A percentile compares a stretch with the other conserved stretches of the same genome.
phyloP scores from a whole-genome alignment of 2,797 vertebrate genomes.

The Poecilia velifera region DNA sequence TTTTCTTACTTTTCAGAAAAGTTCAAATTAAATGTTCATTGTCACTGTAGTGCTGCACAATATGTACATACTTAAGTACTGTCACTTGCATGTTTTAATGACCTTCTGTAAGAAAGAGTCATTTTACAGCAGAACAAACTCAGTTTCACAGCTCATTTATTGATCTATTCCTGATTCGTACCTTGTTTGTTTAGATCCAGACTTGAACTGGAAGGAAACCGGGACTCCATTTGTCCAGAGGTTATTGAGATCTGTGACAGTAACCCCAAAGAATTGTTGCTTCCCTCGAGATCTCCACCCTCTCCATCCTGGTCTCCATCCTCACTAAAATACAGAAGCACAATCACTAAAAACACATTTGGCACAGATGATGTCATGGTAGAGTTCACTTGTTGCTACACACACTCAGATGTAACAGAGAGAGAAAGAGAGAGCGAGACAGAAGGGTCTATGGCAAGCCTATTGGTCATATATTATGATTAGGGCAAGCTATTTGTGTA shows the following conservation, averaged over 20 bases:
- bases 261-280: slow-evolving; percentile 72
- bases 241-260: slow-evolving; percentile 75
- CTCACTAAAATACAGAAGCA: slow-evolving; percentile 80
- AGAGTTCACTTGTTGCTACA: neutral
- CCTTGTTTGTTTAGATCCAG: slow-evolving; percentile 82
- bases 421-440: too few relatives aligned
- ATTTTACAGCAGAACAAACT: neutral
- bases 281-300: slow-evolving; percentile 81
- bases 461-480: too few relatives aligned
- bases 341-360: neutral
- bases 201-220: slow-evolving; percentile 72
- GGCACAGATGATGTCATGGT: neutral
- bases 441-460: too few relatives aligned
- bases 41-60: neutral
- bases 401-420: neutral
- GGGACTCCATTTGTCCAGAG: slow-evolving; percentile 73
- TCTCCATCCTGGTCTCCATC: slow-evolving; percentile 88
- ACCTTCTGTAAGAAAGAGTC: neutral
- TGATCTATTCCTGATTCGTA: slow-evolving; percentile 48
- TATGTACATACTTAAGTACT: neutral
- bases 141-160: neutral
- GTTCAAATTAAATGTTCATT: neutral
- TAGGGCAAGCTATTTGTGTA: too few relatives aligned
- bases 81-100: neutral
- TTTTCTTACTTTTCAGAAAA: neutral